phyloP scores from a whole-genome alignment of 2,888 invertebrate genomes.

The Ectemnius lituratus region DNA sequence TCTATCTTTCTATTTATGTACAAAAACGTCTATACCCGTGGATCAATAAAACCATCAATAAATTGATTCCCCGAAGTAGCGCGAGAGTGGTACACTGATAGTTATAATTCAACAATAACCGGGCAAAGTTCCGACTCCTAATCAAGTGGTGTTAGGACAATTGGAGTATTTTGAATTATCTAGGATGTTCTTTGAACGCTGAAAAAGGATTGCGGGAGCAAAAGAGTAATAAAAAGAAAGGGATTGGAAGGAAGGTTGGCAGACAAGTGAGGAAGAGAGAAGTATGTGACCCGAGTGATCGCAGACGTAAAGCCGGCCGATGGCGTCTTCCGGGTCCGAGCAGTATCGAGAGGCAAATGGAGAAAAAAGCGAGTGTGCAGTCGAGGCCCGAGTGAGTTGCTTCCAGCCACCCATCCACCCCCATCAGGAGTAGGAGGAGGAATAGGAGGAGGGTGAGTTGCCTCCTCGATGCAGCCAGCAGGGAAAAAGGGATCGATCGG shows the following conservation, averaged over 20 bases:
- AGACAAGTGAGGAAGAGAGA: background rate
- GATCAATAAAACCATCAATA: no score
- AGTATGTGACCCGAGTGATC: constrained; percentile 10
- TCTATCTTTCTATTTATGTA: no score
- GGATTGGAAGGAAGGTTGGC: constrained; percentile 4
- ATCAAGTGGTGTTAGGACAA: no score
- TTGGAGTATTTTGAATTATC: background rate
- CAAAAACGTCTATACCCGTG: no score
- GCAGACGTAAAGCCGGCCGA: constrained; percentile 13
- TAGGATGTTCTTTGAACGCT: background rate
- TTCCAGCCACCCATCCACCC: no score
- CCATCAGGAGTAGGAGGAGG: background rate
- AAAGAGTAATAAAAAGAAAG: constrained; percentile 6
- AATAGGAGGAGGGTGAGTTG: background rate
- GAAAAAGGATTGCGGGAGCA: constrained; percentile 6
- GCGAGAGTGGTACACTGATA: no score
- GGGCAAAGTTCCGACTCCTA: no score
- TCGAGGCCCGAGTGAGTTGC: background rate
- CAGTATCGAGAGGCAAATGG: constrained; percentile 11
- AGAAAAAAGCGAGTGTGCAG: constrained; percentile 21
- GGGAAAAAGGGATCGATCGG: constrained; percentile 44
- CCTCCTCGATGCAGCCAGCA: background rate
- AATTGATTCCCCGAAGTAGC: no score
- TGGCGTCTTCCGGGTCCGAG: constrained; percentile 17
- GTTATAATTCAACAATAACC: no score